Percentiles rank a stretch among this genome's conserved stretches.
Evolutionary conservation across 2,888 invertebrate genomes (phyloP).

Genomic region (Spisula solida): DNA sequence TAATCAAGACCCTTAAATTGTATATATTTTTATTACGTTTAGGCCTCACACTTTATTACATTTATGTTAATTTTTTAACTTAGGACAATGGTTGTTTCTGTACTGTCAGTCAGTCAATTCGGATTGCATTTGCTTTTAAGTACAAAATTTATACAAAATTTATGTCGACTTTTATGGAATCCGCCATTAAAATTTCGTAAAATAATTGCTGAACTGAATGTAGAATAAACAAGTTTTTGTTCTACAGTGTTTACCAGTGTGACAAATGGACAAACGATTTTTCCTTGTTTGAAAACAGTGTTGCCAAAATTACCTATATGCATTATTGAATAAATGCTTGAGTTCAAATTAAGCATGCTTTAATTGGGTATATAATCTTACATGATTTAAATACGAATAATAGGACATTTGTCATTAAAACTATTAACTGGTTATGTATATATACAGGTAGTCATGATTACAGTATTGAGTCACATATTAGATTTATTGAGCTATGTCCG

Average conservation of each 20-base stretch:
- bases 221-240: constrained; percentile 44
- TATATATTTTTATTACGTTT: constrained; percentile 66
- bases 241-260: constrained; percentile 30
- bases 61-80: constrained; percentile 55
- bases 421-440: not conserved
- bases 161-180: constrained; percentile 62
- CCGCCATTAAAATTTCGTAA: constrained; percentile 50
- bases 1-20: constrained; percentile 49
- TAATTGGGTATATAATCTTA: not conserved
- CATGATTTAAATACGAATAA: not conserved
- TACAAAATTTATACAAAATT: constrained; percentile 57
- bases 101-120: constrained; percentile 41
- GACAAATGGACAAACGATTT: constrained; percentile 33
- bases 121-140: constrained; percentile 62
- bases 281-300: not conserved
- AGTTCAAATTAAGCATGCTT: constrained; percentile 8
- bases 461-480: no score
- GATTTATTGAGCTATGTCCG: no score
- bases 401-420: not conserved
- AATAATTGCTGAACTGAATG: constrained; percentile 46
- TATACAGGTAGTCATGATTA: no score
- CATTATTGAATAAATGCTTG: not conserved
- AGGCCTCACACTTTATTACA: constrained; percentile 56
- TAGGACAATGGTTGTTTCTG: constrained; percentile 52
- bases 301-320: constrained; percentile 5